Percentiles rank a stretch among this genome's conserved stretches.
phyloP scores from a whole-genome alignment of 2,888 invertebrate genomes.

The Hydraecia micacea region DNA sequence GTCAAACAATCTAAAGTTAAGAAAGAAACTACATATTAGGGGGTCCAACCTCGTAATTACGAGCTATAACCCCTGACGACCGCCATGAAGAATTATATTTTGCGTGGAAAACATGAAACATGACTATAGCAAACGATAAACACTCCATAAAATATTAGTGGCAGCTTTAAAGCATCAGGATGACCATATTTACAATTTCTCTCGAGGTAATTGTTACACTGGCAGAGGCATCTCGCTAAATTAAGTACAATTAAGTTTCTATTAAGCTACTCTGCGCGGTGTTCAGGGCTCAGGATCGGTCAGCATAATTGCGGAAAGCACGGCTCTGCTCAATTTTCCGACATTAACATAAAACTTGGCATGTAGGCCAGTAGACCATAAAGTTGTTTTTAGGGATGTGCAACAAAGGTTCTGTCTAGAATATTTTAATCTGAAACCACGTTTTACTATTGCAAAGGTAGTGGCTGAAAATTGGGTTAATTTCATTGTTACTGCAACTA shows the following conservation, averaged over 20 bases:
- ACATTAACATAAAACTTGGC: constrained; percentile 60
- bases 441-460: neutral
- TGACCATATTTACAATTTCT: constrained; percentile 35
- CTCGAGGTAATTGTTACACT: constrained; percentile 36
- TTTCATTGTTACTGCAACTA: neutral
- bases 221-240: constrained; percentile 50
- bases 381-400: constrained; percentile 40
- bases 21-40: neutral
- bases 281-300: constrained; percentile 20
- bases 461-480: neutral
- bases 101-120: neutral
- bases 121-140: neutral
- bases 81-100: neutral
- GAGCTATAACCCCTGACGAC: neutral
- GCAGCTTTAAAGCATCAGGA: constrained; percentile 19
- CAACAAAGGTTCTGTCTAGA: neutral
- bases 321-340: constrained; percentile 57
- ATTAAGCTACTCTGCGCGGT: constrained; percentile 49
- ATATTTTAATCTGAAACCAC: neutral
- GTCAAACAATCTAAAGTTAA: neutral
- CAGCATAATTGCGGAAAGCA: constrained; percentile 50
- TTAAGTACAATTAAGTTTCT: constrained; percentile 69
- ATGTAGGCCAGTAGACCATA: constrained; percentile 58
- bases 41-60: neutral
- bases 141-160: constrained; percentile 31